A percentile compares a stretch with the other conserved stretches of the same genome.
These are phyloP conservation scores for Gavia stellata DNA, from an alignment of 2,113 vertebrate genomes.

Conservation along the genomic window DNA sequence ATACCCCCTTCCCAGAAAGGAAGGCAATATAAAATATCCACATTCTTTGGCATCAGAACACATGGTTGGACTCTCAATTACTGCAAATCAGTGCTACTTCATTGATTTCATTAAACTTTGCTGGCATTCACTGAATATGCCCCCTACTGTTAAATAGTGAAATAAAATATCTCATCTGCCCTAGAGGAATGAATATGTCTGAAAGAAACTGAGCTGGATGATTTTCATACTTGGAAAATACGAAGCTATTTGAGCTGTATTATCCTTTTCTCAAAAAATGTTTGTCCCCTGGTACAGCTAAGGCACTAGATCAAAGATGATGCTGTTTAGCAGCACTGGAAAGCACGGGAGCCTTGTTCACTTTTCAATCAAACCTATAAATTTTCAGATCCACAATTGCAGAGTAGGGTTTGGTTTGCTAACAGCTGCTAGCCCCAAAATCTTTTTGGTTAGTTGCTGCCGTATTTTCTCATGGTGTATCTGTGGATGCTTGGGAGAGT, in stretches of 20 bases:
- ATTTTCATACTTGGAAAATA: conserved; percentile 29
- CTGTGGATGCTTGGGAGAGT: background rate
- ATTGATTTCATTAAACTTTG: conserved; percentile 51
- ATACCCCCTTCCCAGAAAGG: background rate
- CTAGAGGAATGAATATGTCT: background rate
- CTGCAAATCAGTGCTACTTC: conserved; percentile 57
- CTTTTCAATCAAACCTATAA: background rate
- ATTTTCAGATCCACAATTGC: background rate
- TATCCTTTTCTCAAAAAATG: background rate
- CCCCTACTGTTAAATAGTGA: conserved; percentile 39
- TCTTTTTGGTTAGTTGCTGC: conserved; percentile 1
- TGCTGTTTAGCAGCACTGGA: background rate
- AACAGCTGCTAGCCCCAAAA: background rate
- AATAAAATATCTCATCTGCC: conserved; percentile 6
- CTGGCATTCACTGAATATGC: conserved; percentile 52
- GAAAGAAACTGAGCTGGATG: conserved; percentile 23
- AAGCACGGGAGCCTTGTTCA: background rate
- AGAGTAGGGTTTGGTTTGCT: background rate
- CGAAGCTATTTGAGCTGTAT: background rate
- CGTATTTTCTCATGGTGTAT: conserved; percentile 36
- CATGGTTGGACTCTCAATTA: conserved; percentile 52
- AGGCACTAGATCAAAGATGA: background rate
- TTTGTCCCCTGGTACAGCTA: background rate
- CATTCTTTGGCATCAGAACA: conserved; percentile 47
- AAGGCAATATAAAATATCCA: background rate